phyloP scores from a whole-genome alignment of 2,113 vertebrate species.

The Oryzias curvinotus region DNA sequence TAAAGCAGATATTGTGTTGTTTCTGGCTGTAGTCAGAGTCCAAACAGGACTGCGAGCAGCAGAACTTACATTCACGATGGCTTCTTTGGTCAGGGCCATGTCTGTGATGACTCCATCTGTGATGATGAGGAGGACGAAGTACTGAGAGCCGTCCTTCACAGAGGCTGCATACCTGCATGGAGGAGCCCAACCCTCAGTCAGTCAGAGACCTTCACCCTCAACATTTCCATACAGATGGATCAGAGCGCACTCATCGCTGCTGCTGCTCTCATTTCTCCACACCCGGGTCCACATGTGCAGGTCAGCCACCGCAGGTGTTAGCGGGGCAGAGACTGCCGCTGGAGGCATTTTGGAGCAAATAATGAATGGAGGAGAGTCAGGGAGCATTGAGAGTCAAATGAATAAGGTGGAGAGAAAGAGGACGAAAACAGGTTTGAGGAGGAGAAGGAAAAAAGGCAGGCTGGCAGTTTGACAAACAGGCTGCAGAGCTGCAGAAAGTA shows the following conservation, averaged over 20 bases:
- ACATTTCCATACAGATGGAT: no score
- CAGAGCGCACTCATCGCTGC: no score
- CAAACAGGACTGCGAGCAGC: background rate
- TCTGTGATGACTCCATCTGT: conserved; percentile 96
- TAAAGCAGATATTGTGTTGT: no score
- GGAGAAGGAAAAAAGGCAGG: background rate
- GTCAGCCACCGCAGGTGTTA: no score
- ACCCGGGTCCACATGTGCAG: no score
- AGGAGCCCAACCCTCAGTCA: conserved; percentile 1
- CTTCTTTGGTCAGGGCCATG: conserved; percentile 96
- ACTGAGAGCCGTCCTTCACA: conserved; percentile 94
- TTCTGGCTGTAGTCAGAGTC: background rate
- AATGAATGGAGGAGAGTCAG: no score
- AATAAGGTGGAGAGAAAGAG: background rate
- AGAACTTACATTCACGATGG: conserved; percentile 87
- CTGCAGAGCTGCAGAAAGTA: background rate
- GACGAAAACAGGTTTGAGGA: background rate
- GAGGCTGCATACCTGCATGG: conserved; percentile 86
- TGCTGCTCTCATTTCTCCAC: no score
- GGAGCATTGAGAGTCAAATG: no score
- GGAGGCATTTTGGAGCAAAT: no score
- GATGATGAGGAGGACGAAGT: conserved; percentile 94
- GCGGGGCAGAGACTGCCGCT: no score
- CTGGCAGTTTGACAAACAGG: background rate
- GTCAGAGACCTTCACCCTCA: background rate